Base-by-base conservation (phyloP, 2,888 invertebrate species). In the Ischnura elegans region DNA sequence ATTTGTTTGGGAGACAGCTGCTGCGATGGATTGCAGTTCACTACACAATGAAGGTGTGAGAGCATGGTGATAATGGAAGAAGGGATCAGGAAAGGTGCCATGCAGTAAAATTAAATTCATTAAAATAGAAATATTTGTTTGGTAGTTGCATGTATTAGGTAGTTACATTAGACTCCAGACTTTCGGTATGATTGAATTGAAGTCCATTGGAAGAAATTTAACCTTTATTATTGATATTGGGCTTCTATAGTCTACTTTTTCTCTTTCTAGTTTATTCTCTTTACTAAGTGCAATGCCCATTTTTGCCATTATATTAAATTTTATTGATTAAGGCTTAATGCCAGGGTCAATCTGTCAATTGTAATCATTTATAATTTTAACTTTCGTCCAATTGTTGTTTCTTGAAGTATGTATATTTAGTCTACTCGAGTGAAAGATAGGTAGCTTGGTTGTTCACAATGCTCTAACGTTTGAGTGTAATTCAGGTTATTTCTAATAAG, bases 21-120 rank as follows among this genome's bases (percentile, higher is more conserved):
- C 43, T 90, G 36, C 90, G 55, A 61, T 90, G 90, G 90, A 90
- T 43, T 66, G 90, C 90, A 90, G 90, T 90, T 61, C 61, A 90
- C 61, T 90, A 90, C 90, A 61, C 90, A 45, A 46, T 90, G 90
- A 76, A 61, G 90, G 90, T 90, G 90, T 90, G 90, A 90, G 90
- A 90, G 90, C 90, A 90, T 90, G 90, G 61, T 55, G 90, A 90
- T 66, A 90, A 43, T 90, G 66, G 90, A 90, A 90, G 90, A 90
- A 90, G 90, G 90, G 90, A 66, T 90, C 90, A 90, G 90, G 90
- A 90, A 90, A 90, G 90, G 90, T 90, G 90, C 90, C 90, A 90
- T 90, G 90, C 90, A 90, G 90, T 90, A 90, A 90, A 90, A 90
- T 90, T 55, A 90, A 90, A 61, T 90, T 90, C 66, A 90, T 90